A percentile compares a stretch with the other conserved stretches of the same genome.
phyloP scores from a whole-genome alignment of 1,140 invertebrate genomes.

The Hycleus phaleratus region DNA sequence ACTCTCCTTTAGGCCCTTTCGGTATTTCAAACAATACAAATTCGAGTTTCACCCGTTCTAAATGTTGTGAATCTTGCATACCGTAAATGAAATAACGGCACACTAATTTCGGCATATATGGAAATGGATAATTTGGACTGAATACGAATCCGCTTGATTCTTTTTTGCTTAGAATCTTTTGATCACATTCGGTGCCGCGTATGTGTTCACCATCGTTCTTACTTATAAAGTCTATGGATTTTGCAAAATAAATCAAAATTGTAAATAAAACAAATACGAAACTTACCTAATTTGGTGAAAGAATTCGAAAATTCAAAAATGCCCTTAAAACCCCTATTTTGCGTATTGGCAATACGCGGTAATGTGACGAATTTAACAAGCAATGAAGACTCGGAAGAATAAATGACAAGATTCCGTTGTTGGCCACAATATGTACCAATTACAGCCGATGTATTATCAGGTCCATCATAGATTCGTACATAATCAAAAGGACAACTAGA shows the following conservation, averaged over 20 bases:
- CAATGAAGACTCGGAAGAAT: slow-evolving; percentile 83
- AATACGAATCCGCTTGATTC: slow-evolving; percentile 84
- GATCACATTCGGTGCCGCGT: slow-evolving; percentile 93
- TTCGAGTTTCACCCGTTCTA: slow-evolving; percentile 83
- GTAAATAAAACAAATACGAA: neutral
- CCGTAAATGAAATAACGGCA: slow-evolving; percentile 98
- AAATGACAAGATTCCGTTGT: slow-evolving; percentile 89
- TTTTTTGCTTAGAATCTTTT: slow-evolving; percentile 89
- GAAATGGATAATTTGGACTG: slow-evolving; percentile 92
- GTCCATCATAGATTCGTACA: slow-evolving; percentile 93
- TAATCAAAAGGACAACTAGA: slow-evolving; percentile 96
- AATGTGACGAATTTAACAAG: slow-evolving; percentile 86
- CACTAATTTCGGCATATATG: slow-evolving; percentile 88
- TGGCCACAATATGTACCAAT: slow-evolving; percentile 98
- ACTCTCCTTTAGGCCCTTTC: slow-evolving; percentile 63
- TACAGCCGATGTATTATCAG: slow-evolving; percentile 71
- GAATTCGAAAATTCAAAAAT: slow-evolving; percentile 94
- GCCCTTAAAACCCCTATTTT: slow-evolving; percentile 92
- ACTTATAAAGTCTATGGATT: slow-evolving; percentile 80
- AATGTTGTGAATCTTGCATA: slow-evolving; percentile 88
- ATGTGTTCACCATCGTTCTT: slow-evolving; percentile 87
- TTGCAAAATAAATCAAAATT: too few species aligned
- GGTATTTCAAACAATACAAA: slow-evolving; percentile 88
- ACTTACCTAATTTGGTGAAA: slow-evolving; percentile 88
- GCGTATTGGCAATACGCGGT: slow-evolving; percentile 78